Evolutionary conservation across 2,888 invertebrate genomes (phyloP).

Genomic region (Zaprionus lineosus): DNA sequence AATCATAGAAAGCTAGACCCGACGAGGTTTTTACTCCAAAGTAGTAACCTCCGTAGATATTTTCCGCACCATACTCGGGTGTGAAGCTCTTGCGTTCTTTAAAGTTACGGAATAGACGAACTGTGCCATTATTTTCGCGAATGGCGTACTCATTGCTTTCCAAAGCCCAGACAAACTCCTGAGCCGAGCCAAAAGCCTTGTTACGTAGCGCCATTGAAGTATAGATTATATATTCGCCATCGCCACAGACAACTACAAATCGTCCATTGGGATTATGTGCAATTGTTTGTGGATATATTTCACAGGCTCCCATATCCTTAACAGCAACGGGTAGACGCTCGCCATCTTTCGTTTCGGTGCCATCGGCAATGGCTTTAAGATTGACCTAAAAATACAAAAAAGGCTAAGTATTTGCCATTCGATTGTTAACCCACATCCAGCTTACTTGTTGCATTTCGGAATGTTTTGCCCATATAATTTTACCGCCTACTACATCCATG

Average conservation of each 20-base stretch:
- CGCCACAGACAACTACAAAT: conserved; percentile 96
- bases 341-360: conserved; percentile 92
- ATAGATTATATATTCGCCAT: conserved; percentile 99
- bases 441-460: conserved; percentile 95
- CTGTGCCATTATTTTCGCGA: conserved; percentile 93
- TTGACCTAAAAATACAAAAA: conserved; percentile 66
- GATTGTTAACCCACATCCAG: not conserved
- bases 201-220: conserved; percentile 99
- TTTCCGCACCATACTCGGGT: conserved; percentile 98
- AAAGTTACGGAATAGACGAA: conserved; percentile 98
- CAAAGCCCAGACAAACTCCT: conserved; percentile 99
- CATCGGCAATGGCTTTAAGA: conserved; percentile 82
- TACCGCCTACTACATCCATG: conserved; percentile 99
- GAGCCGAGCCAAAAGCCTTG: conserved; percentile 98
- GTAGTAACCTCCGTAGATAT: conserved; percentile 96
- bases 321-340: conserved; percentile 96
- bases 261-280: conserved; percentile 99
- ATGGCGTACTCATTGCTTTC: conserved; percentile 97
- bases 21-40: conserved; percentile 96
- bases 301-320: conserved; percentile 99
- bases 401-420: no score
- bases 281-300: conserved; percentile 99
- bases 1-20: conserved; percentile 97
- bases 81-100: conserved; percentile 98
- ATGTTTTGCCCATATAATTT: conserved; percentile 99